Base-by-base conservation (phyloP, 2,888 invertebrate genomes). In the Clivina fossor region DNA sequence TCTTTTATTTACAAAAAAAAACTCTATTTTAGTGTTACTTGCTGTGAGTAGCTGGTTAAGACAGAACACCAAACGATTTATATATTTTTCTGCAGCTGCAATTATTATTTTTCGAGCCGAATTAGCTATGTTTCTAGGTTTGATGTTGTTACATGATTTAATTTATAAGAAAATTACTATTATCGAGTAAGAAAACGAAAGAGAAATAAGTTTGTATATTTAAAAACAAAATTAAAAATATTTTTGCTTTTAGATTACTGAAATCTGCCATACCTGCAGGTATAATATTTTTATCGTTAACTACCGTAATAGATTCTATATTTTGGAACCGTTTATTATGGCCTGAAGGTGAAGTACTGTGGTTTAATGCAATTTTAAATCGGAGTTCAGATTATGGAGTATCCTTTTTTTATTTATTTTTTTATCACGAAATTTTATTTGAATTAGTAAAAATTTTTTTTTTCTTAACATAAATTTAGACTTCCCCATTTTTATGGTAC, bases 261-360 rank as follows among this genome's bases (percentile, higher is more conserved):
- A 85, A 84, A 76, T 81, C 84, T 66, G 83, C 82, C 3, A 66
- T 89, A 62, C 90, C 90, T 26, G 82, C 85, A 28, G 91, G 88
- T 18, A 64, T 86, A 35, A 76, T 78, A 26, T 79, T 86, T 67
- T 73, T 92, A 65, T 78, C 78, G 4, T 67, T 88, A 4, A 91
- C 95, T 0, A 79, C 96, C 32, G 69, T 79, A 4, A 78, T 97
- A 32, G 99, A 99, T 75, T 94, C 98, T 0, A 79, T 90, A 65
- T 93, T 98, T 73, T 99, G 99, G 99, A 81, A 82, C 55, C 80
- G 93, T 48, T 71, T 84, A 38, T 67, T 96, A 18, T 99, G 99
- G 98, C 98, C 99, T 0, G 99, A 99, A 78, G 95, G 92, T 9
- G 93, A 96, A 77, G 98, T 99, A 2, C 81, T 97, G 61, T 96